Evolutionary conservation across 2,888 invertebrate genomes (phyloP).

Genomic region (Brachypterus glaber): DNA sequence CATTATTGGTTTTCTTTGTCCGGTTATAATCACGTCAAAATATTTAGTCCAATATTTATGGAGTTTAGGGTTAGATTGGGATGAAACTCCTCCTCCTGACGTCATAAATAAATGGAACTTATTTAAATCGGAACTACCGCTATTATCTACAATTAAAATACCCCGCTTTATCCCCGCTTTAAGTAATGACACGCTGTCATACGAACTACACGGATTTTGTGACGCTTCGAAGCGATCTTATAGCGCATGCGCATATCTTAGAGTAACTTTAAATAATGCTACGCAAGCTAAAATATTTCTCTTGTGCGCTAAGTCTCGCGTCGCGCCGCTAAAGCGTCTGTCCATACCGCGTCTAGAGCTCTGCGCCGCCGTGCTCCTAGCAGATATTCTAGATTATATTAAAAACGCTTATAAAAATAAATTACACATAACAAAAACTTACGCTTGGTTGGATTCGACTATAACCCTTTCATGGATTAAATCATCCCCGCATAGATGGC

Average conservation of each 20-base stretch:
- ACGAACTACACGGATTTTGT: conserved; percentile 8
- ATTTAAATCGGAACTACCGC: too few species aligned
- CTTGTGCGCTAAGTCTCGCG: conserved; percentile 4
- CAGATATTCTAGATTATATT: conserved; percentile 1
- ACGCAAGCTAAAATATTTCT: neutral
- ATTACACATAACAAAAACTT: conserved; percentile 2
- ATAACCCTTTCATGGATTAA: conserved; percentile 4
- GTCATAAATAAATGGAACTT: neutral
- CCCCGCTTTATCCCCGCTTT: too few species aligned
- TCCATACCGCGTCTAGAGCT: too few species aligned
- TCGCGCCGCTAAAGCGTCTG: too few species aligned
- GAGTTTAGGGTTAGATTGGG: conserved; percentile 5
- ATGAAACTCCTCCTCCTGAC: too few species aligned
- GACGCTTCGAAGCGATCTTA: conserved; percentile 8
- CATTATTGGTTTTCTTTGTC: too few species aligned
- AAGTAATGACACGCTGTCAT: too few species aligned
- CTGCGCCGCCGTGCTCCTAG: conserved; percentile 5
- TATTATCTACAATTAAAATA: too few species aligned
- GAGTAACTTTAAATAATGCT: neutral
- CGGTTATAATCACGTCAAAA: too few species aligned
- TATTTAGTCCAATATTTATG: conserved; percentile 6
- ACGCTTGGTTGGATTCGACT: conserved; percentile 6
- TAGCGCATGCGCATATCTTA: conserved; percentile 5
- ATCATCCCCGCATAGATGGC: conserved; percentile 7
- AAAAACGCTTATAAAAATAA: neutral